Evolutionary conservation across 2,888 invertebrate genomes (phyloP).

Genomic region (Lumbricus terrestris): DNA sequence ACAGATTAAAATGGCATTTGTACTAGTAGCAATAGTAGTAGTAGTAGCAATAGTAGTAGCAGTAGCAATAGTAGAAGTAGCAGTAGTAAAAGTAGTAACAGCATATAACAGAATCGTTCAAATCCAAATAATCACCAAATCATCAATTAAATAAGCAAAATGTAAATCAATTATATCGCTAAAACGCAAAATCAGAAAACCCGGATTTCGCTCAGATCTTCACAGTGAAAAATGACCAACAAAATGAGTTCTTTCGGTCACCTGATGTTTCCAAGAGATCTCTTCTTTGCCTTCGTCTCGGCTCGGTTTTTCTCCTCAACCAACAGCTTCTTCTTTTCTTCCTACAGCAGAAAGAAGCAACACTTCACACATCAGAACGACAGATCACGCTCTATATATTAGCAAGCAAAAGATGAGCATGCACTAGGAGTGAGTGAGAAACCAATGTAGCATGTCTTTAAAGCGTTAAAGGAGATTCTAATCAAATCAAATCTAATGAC

Average conservation of each 20-base stretch:
- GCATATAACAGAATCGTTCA: no score
- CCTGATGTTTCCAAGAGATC: conserved; percentile 42
- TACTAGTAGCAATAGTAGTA: no score
- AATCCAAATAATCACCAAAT: no score
- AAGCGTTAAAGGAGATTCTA: no score
- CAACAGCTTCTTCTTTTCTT: conserved; percentile 34
- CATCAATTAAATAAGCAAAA: background rate
- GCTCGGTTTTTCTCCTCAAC: conserved; percentile 30
- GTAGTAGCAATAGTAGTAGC: no score
- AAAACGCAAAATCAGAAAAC: background rate
- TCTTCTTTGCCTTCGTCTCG: conserved; percentile 34
- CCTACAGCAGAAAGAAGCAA: conserved; percentile 18
- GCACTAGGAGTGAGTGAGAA: no score
- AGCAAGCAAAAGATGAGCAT: no score
- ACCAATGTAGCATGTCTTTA: no score
- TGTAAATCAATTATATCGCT: background rate
- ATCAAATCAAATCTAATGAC: no score
- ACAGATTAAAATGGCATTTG: no score
- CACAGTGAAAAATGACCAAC: background rate
- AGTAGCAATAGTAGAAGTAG: no score
- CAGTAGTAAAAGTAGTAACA: no score
- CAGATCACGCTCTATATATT: background rate
- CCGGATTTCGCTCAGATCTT: background rate
- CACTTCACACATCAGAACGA: conserved; percentile 28
- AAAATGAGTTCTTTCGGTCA: background rate